phyloP scores from a whole-genome alignment of 2,797 vertebrate species.

The Gymnoscopelus braueri region DNA sequence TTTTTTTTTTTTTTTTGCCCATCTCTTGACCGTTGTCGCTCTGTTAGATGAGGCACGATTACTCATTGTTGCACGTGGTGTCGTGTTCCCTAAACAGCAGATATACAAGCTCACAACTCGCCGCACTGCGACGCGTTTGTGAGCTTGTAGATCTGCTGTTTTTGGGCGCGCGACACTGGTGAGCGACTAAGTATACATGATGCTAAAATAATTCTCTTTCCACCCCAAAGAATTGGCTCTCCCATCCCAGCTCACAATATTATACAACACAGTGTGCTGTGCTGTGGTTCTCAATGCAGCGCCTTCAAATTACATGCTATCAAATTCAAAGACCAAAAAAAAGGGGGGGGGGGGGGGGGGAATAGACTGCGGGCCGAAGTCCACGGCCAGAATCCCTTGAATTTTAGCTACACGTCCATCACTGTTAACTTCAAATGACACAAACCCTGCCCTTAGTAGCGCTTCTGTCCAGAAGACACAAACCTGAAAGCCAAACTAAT shows the following conservation, averaged over 20 bases:
- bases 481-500: conserved; percentile 41
- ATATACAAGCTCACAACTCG: too few relatives aligned
- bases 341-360: conserved; percentile 27
- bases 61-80: too few relatives aligned
- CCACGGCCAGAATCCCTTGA: conserved; percentile 55
- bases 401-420: conserved; percentile 65
- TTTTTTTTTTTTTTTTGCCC: conserved; percentile 16
- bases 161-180: too few relatives aligned
- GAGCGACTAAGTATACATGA: too few relatives aligned
- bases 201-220: conserved; percentile 44
- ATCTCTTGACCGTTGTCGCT: conserved; percentile 51
- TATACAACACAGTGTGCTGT: conserved; percentile 70
- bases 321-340: conserved; percentile 64
- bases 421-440: conserved; percentile 57
- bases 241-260: conserved; percentile 64
- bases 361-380: conserved; percentile 50
- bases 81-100: too few relatives aligned
- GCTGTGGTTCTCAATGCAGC: conserved; percentile 72
- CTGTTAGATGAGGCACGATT: conserved; percentile 12
- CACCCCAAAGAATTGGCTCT: conserved; percentile 42
- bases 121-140: too few relatives aligned
- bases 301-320: conserved; percentile 83
- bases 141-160: too few relatives aligned
- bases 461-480: conserved; percentile 60
- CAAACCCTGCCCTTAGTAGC: conserved; percentile 51